Evolutionary conservation across 2,113 vertebrate species (phyloP).

Genomic region (Motacilla alba): DNA sequence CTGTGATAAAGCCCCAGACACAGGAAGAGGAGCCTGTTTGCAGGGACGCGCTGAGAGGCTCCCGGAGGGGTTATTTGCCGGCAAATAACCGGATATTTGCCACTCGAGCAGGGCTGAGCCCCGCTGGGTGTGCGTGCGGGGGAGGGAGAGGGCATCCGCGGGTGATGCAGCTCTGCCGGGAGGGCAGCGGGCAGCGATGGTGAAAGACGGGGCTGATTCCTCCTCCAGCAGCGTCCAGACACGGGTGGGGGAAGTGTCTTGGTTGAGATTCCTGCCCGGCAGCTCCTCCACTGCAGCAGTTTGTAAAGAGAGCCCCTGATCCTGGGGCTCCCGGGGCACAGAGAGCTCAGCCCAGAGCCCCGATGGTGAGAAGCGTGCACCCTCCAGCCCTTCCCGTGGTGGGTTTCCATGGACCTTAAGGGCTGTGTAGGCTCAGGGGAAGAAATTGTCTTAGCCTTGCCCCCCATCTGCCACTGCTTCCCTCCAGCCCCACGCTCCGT

Average conservation of each 20-base stretch:
- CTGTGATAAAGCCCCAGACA: background rate
- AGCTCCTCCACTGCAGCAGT: background rate
- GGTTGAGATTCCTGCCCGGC: background rate
- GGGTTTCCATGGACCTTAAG: background rate
- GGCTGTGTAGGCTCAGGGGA: background rate
- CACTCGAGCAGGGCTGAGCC: fast-evolving
- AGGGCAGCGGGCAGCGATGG: background rate
- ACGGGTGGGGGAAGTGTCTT: background rate
- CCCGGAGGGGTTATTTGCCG: background rate
- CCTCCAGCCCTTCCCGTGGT: background rate
- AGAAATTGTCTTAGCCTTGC: background rate
- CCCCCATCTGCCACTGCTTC: background rate
- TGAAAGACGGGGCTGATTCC: background rate
- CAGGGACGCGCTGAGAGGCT: background rate
- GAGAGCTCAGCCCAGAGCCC: background rate
- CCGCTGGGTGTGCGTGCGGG: background rate
- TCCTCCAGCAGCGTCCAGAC: background rate
- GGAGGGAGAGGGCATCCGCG: background rate
- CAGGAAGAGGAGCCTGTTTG: background rate
- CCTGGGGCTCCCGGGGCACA: background rate
- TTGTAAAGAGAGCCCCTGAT: background rate
- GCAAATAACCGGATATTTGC: background rate
- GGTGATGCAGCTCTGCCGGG: background rate
- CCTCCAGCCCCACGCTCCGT: fast-evolving
- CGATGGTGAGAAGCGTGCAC: too few species aligned